phyloP scores from a whole-genome alignment of 2,113 vertebrate genomes.

The Perca schrenkii region DNA sequence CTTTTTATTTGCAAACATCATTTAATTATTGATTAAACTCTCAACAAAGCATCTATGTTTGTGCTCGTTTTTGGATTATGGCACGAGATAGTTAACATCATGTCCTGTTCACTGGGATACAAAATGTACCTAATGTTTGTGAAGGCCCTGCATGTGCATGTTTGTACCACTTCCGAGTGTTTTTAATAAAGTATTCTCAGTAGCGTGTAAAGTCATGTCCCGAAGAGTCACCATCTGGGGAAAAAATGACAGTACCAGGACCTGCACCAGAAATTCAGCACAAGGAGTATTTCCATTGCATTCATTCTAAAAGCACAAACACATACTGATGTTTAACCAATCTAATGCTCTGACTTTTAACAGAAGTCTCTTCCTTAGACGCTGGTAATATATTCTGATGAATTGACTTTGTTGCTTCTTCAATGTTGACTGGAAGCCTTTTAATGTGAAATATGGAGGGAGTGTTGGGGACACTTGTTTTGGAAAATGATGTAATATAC shows the following conservation, averaged over 20 bases:
- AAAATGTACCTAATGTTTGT: neutral
- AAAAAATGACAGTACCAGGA: accelerated
- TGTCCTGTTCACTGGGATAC: neutral
- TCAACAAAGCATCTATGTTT: neutral
- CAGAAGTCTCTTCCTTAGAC: no score
- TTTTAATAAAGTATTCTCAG: no score
- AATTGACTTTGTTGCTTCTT: no score
- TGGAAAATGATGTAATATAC: neutral
- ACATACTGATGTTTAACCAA: no score
- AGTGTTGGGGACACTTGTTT: neutral
- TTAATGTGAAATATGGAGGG: neutral
- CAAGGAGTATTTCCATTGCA: no score
- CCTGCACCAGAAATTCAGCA: neutral
- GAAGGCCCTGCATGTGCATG: no score
- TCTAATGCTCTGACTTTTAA: no score
- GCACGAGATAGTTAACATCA: neutral
- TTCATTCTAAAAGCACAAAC: no score
- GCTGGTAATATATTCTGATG: no score
- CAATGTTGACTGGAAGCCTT: no score
- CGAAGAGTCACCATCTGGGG: neutral
- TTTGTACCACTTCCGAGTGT: no score
- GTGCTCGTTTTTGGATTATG: neutral
- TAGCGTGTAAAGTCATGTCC: no score
- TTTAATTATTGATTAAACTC: neutral
- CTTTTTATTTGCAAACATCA: neutral